Evolutionary conservation across 2,888 invertebrate genomes (phyloP).

Genomic region (Nephrotoma flavescens): DNA sequence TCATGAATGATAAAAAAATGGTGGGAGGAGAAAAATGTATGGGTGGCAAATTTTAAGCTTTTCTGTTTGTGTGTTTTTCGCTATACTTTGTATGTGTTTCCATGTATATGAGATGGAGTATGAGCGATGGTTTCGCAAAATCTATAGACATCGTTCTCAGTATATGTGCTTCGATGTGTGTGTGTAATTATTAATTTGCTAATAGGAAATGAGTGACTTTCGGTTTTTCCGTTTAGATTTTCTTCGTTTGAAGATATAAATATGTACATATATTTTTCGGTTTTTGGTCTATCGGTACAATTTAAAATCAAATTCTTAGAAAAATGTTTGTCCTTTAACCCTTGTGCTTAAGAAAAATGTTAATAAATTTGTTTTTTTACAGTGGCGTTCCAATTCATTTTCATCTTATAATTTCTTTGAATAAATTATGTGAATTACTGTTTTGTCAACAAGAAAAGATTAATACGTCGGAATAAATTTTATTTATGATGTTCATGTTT

Average conservation of each 20-base stretch:
- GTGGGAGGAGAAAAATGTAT: neutral
- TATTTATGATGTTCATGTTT: too few species aligned
- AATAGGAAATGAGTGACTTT: neutral
- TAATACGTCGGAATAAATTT: too few species aligned
- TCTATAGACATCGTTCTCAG: neutral
- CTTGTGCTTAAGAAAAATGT: neutral
- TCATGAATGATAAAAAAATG: neutral
- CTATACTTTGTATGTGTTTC: neutral
- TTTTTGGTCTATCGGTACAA: neutral
- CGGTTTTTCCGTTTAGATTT: neutral
- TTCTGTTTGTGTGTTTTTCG: neutral
- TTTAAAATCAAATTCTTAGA: neutral
- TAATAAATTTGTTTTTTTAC: neutral
- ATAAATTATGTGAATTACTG: neutral
- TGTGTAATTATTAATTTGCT: neutral
- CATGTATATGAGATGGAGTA: neutral
- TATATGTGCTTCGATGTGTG: neutral
- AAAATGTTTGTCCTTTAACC: neutral
- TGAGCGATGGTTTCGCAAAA: neutral
- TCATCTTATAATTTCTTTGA: neutral
- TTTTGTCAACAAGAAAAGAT: neutral
- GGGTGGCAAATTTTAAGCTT: neutral
- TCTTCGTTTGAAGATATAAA: neutral
- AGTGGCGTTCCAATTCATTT: neutral
- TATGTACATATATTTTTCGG: neutral